These are phyloP conservation scores for Phoxinus dragarum DNA, from an alignment of 2,797 vertebrate species.

Conservation along the genomic window DNA sequence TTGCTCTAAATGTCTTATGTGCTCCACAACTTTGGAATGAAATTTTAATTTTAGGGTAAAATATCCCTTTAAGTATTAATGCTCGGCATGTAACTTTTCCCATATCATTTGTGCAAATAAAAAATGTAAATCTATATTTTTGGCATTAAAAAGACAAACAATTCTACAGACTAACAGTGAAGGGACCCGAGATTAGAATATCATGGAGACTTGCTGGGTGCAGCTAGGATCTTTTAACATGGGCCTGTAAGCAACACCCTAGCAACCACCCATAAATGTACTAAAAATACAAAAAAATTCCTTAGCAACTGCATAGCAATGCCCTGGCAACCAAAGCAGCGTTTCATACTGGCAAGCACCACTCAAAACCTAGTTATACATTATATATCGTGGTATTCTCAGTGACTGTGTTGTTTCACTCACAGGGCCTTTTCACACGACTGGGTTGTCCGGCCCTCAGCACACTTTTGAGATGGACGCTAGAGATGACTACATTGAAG, in stretches of 20 bases:
- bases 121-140: not conserved
- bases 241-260: not conserved
- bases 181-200: not conserved
- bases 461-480: slow-evolving; percentile 83
- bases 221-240: not conserved
- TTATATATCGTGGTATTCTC: not conserved
- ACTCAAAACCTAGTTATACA: not conserved
- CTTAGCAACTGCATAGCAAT: not conserved
- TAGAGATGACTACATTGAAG: slow-evolving; percentile 81
- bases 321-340: not conserved
- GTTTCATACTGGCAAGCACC: not conserved
- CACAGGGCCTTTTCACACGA: slow-evolving; percentile 82
- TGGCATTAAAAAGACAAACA: not conserved
- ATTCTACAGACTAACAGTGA: not conserved
- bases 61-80: no score
- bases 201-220: not conserved
- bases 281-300: not conserved
- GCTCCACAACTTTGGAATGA: no score
- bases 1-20: no score
- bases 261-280: not conserved
- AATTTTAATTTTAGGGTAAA: not conserved
- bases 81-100: no score
- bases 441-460: slow-evolving; percentile 77
- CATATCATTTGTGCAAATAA: not conserved
- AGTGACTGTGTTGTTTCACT: slow-evolving; percentile 6